These are phyloP conservation scores for Metalampra italica DNA, from an alignment of 2,888 invertebrate species.

Conservation along the genomic window DNA sequence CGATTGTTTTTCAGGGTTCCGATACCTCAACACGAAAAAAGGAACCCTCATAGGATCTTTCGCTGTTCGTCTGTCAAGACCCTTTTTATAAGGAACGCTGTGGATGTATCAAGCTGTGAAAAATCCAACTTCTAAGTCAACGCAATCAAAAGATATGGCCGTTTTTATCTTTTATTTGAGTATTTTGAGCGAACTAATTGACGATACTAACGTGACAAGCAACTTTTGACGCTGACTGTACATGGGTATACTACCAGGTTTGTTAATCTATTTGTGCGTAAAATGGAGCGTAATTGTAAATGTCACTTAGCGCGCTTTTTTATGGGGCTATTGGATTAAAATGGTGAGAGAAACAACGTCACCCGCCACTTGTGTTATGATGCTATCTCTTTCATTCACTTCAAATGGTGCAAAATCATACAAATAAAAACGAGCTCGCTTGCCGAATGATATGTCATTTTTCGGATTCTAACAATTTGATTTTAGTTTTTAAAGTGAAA, in stretches of 20 bases:
- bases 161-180: no score
- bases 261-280: background rate
- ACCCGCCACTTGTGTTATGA: background rate
- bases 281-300: background rate
- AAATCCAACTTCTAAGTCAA: no score
- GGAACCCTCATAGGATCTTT: no score
- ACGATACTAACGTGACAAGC: no score
- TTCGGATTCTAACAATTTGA: constrained; percentile 37
- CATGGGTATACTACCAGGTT: background rate
- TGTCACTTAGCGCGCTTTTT: background rate
- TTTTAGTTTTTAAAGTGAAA: constrained; percentile 24
- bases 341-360: background rate
- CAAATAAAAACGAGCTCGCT: background rate
- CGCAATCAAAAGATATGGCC: no score
- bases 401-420: background rate
- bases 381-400: background rate
- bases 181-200: no score
- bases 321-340: background rate
- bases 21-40: no score
- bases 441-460: constrained; percentile 67
- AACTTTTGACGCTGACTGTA: no score
- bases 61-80: no score
- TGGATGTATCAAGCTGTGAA: no score
- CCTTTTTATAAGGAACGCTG: no score
- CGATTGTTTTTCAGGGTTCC: no score